These are phyloP conservation scores for Papilio glaucus DNA, from an alignment of 1,140 invertebrate species.

Conservation along the genomic window DNA sequence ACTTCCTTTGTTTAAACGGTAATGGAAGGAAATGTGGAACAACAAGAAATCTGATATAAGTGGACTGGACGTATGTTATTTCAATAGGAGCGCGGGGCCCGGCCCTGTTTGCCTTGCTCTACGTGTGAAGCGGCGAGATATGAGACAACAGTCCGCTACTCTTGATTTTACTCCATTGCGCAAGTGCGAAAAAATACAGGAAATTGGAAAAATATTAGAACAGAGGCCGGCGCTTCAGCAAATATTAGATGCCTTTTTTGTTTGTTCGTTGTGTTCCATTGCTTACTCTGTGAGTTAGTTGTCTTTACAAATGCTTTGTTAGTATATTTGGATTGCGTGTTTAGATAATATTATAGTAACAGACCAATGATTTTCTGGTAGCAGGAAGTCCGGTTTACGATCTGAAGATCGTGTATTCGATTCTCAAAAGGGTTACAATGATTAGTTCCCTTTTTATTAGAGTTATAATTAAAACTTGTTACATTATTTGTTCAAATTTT, in stretches of 20 bases:
- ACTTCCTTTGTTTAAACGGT: slow-evolving; percentile 55
- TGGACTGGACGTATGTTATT: slow-evolving; percentile 66
- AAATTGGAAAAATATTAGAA: slow-evolving; percentile 46
- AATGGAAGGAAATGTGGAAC: slow-evolving; percentile 72
- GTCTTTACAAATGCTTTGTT: slow-evolving; percentile 24
- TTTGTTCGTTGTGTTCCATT: slow-evolving; percentile 22
- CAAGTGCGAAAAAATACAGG: slow-evolving; percentile 53
- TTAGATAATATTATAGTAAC: slow-evolving; percentile 1
- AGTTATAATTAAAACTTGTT: too few species aligned
- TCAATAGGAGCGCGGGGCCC: slow-evolving; percentile 47
- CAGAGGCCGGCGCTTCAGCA: slow-evolving; percentile 2
- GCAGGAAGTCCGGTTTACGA: background rate
- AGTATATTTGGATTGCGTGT: slow-evolving; percentile 12
- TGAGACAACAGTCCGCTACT: slow-evolving; percentile 46
- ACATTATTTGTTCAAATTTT: too few species aligned
- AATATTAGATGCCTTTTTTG: slow-evolving; percentile 25
- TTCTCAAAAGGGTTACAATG: background rate
- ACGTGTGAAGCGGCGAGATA: slow-evolving; percentile 64
- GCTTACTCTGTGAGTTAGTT: slow-evolving; percentile 17
- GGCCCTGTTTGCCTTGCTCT: slow-evolving; percentile 59
- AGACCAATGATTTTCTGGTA: background rate
- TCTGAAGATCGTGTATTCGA: background rate
- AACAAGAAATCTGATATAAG: slow-evolving; percentile 77
- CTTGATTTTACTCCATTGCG: slow-evolving; percentile 49
- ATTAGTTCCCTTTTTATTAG: background rate